Base-by-base conservation (phyloP, 2,113 vertebrate species). In the Daphoenositta chrysoptera region DNA sequence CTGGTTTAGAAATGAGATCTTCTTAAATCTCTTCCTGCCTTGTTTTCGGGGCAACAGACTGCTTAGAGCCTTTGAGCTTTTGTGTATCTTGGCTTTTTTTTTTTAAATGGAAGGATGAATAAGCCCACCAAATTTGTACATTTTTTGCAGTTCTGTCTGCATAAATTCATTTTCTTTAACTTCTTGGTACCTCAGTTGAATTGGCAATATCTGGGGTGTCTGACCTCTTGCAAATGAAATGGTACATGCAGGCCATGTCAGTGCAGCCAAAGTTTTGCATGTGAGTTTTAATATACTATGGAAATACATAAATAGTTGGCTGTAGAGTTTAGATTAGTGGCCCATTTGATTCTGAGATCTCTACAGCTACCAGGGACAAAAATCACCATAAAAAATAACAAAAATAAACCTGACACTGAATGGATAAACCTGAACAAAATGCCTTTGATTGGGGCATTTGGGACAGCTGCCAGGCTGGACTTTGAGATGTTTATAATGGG, bases 381-480 rank as follows among this genome's bases (percentile, higher is more conserved):
- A 97, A 86, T 82, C 70, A 94, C 47, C 75, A 80, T 89, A 80
- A 95, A 87, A 93, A 83, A 83, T 33, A 95, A 83, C 15, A 78
- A 93, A 95, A 96, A 94, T 87, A 96, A 97, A 95, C 54, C 73
- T 66, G 82, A 91, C 66, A 90, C 72, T 30, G 28, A 97, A 97
- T 97, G 95, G 91, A 93, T 96, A 71, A 93, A 96, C 78, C 80
- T 95, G 93, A 97, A 97, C 94, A 97, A 97, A 95, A 96, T 96
- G 19, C 77, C 97, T 98, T 97, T 97, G 94, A 95, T 88, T 97
- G 56, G 87, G 97, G 66, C 72, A 44, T 69, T 94, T 96, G 91
- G 94, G 96, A 94, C 63, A 58, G 88, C 71, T 97, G 97, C 96
- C 96, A 97, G 85, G 37, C 68, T 96, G 88, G 89, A 91, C 83